These are phyloP conservation scores for Homarus americanus DNA, from an alignment of 1,140 invertebrate genomes.

Conservation along the genomic window DNA sequence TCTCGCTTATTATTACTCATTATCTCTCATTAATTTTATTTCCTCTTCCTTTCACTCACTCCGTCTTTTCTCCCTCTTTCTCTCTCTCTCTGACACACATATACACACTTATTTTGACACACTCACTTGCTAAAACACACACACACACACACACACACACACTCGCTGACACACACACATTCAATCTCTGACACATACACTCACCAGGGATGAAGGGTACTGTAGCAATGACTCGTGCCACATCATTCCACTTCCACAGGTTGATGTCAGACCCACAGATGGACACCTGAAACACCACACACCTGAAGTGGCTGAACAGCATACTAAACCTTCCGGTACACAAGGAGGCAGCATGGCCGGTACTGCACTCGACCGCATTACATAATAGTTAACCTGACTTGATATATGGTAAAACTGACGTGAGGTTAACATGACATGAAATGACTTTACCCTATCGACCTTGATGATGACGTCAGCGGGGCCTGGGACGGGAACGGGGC, in stretches of 20 bases:
- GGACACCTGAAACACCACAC: slow-evolving; percentile 2
- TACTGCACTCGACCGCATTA: too few relatives aligned
- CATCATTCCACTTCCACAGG: slow-evolving; percentile 32
- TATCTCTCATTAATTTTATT: not conserved
- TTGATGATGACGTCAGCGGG: slow-evolving; percentile 51
- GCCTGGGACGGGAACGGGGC: slow-evolving; percentile 27
- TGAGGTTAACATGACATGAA: too few relatives aligned
- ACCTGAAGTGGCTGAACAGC: not conserved
- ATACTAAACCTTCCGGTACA: too few relatives aligned
- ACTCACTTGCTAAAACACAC: not conserved
- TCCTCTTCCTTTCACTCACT: too few relatives aligned
- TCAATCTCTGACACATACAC: not conserved
- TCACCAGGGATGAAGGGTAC: slow-evolving; percentile 56
- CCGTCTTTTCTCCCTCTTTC: not conserved
- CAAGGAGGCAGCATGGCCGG: too few relatives aligned
- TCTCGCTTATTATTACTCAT: not conserved
- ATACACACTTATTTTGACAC: too few relatives aligned
- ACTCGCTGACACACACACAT: not conserved
- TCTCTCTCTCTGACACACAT: too few relatives aligned
- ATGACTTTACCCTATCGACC: slow-evolving; percentile 28
- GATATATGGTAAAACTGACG: too few relatives aligned
- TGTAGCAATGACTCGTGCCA: slow-evolving; percentile 11
- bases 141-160: slow-evolving; percentile 15
- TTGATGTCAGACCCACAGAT: slow-evolving; percentile 49
- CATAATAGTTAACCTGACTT: not conserved